Evolutionary conservation across 2,888 invertebrate species (phyloP), one percentile per base, ranked within the genome.

Genomic region (Drosophila parthenogenetica): DNA sequence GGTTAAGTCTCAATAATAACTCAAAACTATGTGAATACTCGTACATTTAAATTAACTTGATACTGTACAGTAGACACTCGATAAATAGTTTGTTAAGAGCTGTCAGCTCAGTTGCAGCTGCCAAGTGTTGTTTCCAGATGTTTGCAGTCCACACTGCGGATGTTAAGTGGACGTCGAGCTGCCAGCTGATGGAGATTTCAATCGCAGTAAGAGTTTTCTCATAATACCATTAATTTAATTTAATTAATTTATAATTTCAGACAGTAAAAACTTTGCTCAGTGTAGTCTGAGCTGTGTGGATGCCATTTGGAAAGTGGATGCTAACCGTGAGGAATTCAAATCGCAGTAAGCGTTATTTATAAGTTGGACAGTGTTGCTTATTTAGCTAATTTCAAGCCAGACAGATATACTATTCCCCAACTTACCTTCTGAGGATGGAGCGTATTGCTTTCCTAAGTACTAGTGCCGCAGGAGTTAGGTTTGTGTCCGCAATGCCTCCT

Each of bases 391-490:
- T 39, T n/a, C 5, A 5, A 14, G 13, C 35, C 7, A 35, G 35
- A 8, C 7, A 35, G 35, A 8, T 37, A 22, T 22, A 22, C 40
- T 42, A 42, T 32, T 16, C 4, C 3, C 8, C 7, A 43, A 61
- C 45, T 35, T 29, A 61, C 45, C 61, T 8, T 10, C 0, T 8
- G 5, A 10, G 32, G 1, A 5, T 45, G 35, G 5, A 73, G 64
- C 77, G 73, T 81, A 73, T 89, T 87, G 83, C 92, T 92, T 92
- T 92, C 91, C 92, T 92, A 92, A 92, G 92, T 92, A 92, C 92
- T 92, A 92, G 92, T 92, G 92, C 92, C 92, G 92, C 92, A 92
- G 92, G 92, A 92, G 92, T 92, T 91, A 90, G 88, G 90, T 85
- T 76, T 81, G 87, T 83, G 69, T 80, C 81, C 81, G 79, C 72